Base-by-base conservation (phyloP, 1,140 invertebrate species). In the Drosophila punjabiensis region DNA sequence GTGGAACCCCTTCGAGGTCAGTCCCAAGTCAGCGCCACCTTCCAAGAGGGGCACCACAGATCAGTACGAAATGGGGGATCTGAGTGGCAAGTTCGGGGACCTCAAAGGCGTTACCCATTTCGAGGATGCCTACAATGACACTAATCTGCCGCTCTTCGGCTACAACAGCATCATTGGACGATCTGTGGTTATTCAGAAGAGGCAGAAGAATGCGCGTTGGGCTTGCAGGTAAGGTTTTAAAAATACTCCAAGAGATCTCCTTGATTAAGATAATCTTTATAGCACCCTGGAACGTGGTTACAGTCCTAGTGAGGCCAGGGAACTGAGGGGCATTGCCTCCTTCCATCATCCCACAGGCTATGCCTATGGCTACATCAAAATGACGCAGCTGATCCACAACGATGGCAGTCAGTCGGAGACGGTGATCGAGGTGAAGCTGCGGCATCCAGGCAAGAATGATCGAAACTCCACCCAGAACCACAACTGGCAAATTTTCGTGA, bases 401-500 rank as follows among this genome's bases (percentile, higher is more conserved):
- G 98, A 98, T 93, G 97, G 97, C 5, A 97, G 96, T 73, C 94
- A 96, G 76, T 98, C 98, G 90, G 98, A 99, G 82, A 99, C 98
- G 1, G 95, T 96, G 6, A 96, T 99, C 14, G 97, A 99, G 94
- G 95, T 98, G 5, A 98, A 98, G 82, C 92, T 99, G 9, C 94
- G 96, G 37, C 96, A 98, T 94, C 97, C 97, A 0, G 97, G 97
- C 4, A 95, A 95, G 81, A 95, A 96, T 66, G 97, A 98, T 94
- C 94, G 96, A 9, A 98, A 98, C 93, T 92, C 98, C 96, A 98
- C 97, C 0, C 94, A 94, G 59, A 95, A 97, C 77, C 98, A 99
- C 93, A 96, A 97, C 76, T 99, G 98, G 98, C 96, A 97, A 52
- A 96, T 99, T 67, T 99, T 96, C 92, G 98, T 98, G 10, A 98